Base-by-base conservation (phyloP, 2,113 vertebrate species). In the Campylorhamphus procurvoides region DNA sequence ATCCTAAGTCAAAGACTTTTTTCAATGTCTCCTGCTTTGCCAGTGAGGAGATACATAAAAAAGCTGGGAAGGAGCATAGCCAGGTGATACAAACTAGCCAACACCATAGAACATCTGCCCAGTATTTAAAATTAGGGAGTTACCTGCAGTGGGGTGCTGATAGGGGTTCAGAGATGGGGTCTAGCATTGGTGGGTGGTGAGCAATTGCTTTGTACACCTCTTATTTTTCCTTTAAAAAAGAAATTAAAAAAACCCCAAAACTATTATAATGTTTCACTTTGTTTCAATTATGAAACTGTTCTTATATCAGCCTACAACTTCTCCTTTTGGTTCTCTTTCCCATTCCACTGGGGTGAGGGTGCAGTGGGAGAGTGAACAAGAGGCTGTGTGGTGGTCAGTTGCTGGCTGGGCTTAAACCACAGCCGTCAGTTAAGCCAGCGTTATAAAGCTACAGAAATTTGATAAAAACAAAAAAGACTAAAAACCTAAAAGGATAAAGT, bases 51-150 rank as follows among this genome's bases (percentile, higher is more conserved):
- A 19, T 18, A 14, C 52, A 75, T 15, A n/a, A 27, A 50, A 52
- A 25, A 37, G 1, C 19, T 53, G 23, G 2, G 18, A 29, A 19
- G 39, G 46, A 75, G 27, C 62, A 46, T 2, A 53, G 24, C 33
- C 24, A 22, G 15, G 28, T 24, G 8, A 33, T 28, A 59, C 3
- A 20, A n/a, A 40, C 12, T 39, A 23, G 33, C 33, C 15, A 29
- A 46, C n/a, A 59, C 16, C 15, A 20, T 0, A 35, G 13, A 67
- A 46, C 2, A 12, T 17, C 11, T 46, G 4, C 7, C 19, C 19
- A 39, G 15, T 19, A 39, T 29, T 20, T 19, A 22, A 60, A 29
- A 10, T 10, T 17, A 14, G 8, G 12, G 8, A 60, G 12, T 74
- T 39, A n/a, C 6, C 8, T 46, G 44, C 27, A 44, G 50, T 3